Evolutionary conservation across 2,888 invertebrate species (phyloP).

Genomic region (Ophraella communa): DNA sequence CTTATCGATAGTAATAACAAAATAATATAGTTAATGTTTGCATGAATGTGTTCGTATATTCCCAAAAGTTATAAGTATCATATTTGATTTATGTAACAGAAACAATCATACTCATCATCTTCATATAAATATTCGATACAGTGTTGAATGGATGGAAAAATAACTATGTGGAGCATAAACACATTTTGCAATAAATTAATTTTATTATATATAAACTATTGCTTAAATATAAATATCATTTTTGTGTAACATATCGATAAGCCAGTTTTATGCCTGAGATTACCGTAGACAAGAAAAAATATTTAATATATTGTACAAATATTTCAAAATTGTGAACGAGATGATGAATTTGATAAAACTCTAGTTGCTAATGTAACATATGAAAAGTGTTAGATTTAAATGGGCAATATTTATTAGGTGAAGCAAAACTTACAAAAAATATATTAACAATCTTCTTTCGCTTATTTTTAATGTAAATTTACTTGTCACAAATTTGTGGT

Average conservation of each 20-base stretch:
- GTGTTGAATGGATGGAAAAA: not conserved
- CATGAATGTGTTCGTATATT: conserved; percentile 24
- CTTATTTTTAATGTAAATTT: too few relatives aligned
- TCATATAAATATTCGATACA: not conserved
- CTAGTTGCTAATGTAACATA: not conserved
- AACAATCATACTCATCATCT: not conserved
- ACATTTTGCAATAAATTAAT: not conserved
- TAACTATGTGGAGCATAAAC: not conserved
- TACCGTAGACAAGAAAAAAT: not conserved
- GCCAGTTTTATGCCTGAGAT: not conserved
- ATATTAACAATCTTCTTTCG: too few relatives aligned
- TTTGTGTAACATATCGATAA: not conserved
- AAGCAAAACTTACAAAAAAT: not conserved
- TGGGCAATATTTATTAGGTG: not conserved
- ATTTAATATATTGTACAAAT: not conserved
- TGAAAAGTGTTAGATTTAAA: not conserved
- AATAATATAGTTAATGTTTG: conserved; percentile 21
- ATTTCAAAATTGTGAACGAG: not conserved
- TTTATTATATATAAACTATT: too few relatives aligned
- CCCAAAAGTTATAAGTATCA: not conserved
- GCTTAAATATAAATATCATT: not conserved
- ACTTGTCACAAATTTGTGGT: too few relatives aligned
- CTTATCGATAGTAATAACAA: conserved; percentile 45
- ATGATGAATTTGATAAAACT: not conserved
- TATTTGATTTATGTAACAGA: not conserved